Conservation (phyloP, 2,113 vertebrate species). For the Corapipo altera region DNA sequence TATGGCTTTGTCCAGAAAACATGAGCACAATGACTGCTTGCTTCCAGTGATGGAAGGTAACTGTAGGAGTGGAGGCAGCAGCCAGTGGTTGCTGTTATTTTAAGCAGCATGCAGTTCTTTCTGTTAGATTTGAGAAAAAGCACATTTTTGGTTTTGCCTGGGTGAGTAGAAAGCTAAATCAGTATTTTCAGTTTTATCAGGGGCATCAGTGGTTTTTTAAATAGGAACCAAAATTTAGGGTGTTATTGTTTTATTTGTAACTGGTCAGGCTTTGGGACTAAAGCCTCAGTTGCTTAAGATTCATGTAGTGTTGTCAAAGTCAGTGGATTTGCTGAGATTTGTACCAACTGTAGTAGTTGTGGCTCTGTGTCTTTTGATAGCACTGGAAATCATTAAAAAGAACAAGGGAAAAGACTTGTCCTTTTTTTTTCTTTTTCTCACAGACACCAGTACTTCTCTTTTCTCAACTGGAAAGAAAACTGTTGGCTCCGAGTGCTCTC, state of each 20-base stretch:
- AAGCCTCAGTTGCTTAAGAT: not conserved
- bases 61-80: not conserved
- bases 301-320: not conserved
- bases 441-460: not conserved
- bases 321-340: slow-evolving; percentile 21
- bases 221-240: not conserved
- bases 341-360: not conserved
- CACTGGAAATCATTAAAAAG: slow-evolving; percentile 17
- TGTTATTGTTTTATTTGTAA: not conserved
- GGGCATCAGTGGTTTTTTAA: not conserved
- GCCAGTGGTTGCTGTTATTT: not conserved
- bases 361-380: not conserved
- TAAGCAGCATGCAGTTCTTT: not conserved
- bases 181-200: not conserved
- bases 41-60: not conserved
- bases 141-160: not conserved
- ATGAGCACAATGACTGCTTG: not conserved
- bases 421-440: not conserved
- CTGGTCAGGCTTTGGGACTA: not conserved
- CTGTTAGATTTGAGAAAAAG: not conserved
- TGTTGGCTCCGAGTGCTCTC: not conserved
- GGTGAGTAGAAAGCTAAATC: not conserved
- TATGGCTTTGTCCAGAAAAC: not conserved
- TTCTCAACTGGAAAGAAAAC: not conserved
- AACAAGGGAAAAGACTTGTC: not conserved